A percentile compares a stretch with the other conserved stretches of the same genome.
Evolutionary conservation across 2,113 vertebrate species (phyloP).

Genomic region (Larimichthys polyactis): DNA sequence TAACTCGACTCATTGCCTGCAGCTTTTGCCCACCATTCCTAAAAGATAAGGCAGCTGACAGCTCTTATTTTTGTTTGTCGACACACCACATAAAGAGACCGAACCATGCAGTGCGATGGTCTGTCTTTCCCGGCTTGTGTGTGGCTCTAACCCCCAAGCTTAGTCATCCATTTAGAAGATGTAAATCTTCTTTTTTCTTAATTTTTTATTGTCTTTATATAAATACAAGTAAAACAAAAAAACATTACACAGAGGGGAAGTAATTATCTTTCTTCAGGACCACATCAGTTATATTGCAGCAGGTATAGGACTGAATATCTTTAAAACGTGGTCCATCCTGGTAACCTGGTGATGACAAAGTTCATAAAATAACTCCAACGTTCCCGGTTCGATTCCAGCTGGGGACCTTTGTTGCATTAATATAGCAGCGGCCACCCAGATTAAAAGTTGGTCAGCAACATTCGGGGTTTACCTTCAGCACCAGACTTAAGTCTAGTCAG

Average conservation of each 20-base stretch:
- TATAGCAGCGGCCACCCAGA: background rate
- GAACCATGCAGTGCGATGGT: background rate
- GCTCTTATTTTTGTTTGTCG: background rate
- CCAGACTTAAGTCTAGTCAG: conserved; percentile 58
- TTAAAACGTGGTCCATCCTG: background rate
- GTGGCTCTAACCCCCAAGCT: too few species aligned
- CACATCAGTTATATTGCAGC: too few species aligned
- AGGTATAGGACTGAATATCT: too few species aligned
- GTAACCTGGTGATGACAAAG: background rate
- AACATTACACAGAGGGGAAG: too few species aligned
- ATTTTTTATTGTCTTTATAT: too few species aligned
- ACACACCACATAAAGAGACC: background rate
- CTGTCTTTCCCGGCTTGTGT: background rate
- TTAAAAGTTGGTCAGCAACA: conserved; percentile 19
- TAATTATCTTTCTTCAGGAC: too few species aligned
- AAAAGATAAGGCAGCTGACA: background rate
- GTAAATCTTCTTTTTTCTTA: background rate
- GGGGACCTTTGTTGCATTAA: background rate
- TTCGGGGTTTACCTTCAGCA: conserved; percentile 26
- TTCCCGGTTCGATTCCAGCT: background rate
- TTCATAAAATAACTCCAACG: background rate
- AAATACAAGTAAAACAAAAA: background rate
- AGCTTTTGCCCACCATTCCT: background rate
- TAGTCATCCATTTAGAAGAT: background rate
- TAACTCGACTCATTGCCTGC: background rate